Base-by-base conservation (phyloP, 2,797 vertebrate species). In the Eutrigla gurnardus region DNA sequence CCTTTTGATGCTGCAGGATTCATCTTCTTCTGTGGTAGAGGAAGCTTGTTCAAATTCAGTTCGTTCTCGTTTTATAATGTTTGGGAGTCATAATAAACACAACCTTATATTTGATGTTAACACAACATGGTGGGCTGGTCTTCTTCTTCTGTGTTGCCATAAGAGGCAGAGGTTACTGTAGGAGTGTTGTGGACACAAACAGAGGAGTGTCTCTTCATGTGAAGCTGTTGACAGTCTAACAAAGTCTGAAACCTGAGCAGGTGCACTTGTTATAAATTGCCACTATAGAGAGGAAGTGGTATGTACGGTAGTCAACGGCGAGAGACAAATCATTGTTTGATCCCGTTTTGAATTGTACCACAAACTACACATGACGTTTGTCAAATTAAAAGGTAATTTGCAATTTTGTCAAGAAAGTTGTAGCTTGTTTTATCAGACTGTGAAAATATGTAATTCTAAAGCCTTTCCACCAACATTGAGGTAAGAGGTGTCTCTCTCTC, bases 111-210 rank as follows among this genome's bases (percentile, higher is more conserved):
- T 42, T 55, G 49, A 10, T 42, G 25, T 8, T 3, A 14, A 46
- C 42, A 18, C 35, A 49, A 7, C 3, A 6, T 32, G 39, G 32
- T 32, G 60, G 18, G 39, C 17, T 3, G 37, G n/a, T 6, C 11
- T 42, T 10, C 15, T 36, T 3, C 4, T 32, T 43, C 64, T 46
- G 33, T 40, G 13, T 11, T 39, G 32, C n/a, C 68, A 8, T 32
- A 2, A 32, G 43, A 43, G 15, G 2, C 11, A 32, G 17, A 32
- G 59, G 35, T 14, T 15, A 6, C 14, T 14, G 10, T 4, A 39
- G 9, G 13, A 15, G 37, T 59, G 65, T 60, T 76, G 61, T 59
- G 68, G 37, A 61, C 40, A 57, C 63, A 78, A 66, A 58, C 7
- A 54, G 37, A 70, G 45, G 47, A 59, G 32, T 5, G 57, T 49